Evolutionary conservation across 1,140 invertebrate species (phyloP).

Genomic region (Thrips palmi): DNA sequence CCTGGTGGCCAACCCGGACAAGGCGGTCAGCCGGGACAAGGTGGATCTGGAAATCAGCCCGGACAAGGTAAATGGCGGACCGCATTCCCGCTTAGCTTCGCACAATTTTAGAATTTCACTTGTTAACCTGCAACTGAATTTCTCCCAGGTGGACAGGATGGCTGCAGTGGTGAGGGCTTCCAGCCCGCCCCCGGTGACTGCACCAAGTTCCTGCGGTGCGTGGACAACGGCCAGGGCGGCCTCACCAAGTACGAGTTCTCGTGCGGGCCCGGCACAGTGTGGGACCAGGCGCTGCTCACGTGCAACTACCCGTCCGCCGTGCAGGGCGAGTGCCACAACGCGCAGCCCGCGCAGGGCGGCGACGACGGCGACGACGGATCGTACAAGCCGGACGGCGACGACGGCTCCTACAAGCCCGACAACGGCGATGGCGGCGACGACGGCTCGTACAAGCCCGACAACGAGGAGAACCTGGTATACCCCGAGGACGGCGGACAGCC

Average conservation of each 20-base stretch:
- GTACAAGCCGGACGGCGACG: neutral
- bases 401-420: conserved; percentile 3
- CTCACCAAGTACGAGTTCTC: conserved; percentile 44
- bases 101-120: too few relatives aligned
- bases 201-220: conserved; percentile 59
- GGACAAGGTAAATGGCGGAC: too few relatives aligned
- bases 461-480: neutral
- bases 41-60: too few relatives aligned
- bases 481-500: neutral
- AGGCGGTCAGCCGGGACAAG: too few relatives aligned
- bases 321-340: conserved; percentile 17
- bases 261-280: conserved; percentile 49
- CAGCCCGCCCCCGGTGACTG: conserved; percentile 46
- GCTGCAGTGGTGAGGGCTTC: conserved; percentile 40
- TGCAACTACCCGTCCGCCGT: conserved; percentile 47
- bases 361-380: neutral
- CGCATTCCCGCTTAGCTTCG: too few relatives aligned
- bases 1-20: too few relatives aligned
- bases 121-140: too few relatives aligned
- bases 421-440: neutral
- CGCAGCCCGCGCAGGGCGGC: too few relatives aligned
- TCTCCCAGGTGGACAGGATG: conserved; percentile 2
- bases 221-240: conserved; percentile 31
- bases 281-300: conserved; percentile 39
- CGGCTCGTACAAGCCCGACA: neutral